These are phyloP conservation scores for Rhaphigaster nebulosa DNA, from an alignment of 2,888 invertebrate species.

Conservation along the genomic window DNA sequence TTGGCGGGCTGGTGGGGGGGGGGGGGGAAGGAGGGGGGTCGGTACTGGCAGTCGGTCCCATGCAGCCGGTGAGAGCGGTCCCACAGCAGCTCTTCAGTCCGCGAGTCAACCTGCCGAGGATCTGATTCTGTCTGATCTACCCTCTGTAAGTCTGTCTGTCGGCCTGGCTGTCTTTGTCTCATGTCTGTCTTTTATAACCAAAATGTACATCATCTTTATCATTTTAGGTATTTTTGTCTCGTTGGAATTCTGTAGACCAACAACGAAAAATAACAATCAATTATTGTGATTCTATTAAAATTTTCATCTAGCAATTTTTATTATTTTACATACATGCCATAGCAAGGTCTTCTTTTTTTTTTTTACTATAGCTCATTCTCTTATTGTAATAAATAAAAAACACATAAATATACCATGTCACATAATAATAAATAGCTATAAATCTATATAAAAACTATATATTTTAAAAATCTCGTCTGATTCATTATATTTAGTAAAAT, in stretches of 20 bases:
- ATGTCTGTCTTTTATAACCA: neutral
- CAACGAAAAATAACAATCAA: neutral
- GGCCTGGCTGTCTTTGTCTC: too few species aligned
- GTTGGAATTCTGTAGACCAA: neutral
- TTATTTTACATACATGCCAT: neutral
- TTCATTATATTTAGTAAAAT: too few species aligned
- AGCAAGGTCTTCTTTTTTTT: too few species aligned
- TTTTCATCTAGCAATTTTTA: neutral
- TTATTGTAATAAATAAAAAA: too few species aligned
- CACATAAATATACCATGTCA: too few species aligned
- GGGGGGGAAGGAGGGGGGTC: neutral
- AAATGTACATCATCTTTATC: neutral
- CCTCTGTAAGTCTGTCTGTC: constrained; percentile 3
- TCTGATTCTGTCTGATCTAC: neutral
- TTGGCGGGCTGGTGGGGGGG: neutral
- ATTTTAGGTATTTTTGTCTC: neutral
- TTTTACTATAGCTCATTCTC: too few species aligned
- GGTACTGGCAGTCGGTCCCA: constrained; percentile 14
- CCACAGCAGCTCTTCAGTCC: neutral
- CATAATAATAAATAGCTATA: too few species aligned
- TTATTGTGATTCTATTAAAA: neutral
- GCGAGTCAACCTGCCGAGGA: neutral
- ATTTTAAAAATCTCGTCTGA: too few species aligned
- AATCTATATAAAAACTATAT: too few species aligned
- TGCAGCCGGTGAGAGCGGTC: neutral